These are phyloP conservation scores for Cataglyphis albicans DNA, from an alignment of 2,888 invertebrate genomes.

Conservation along the genomic window DNA sequence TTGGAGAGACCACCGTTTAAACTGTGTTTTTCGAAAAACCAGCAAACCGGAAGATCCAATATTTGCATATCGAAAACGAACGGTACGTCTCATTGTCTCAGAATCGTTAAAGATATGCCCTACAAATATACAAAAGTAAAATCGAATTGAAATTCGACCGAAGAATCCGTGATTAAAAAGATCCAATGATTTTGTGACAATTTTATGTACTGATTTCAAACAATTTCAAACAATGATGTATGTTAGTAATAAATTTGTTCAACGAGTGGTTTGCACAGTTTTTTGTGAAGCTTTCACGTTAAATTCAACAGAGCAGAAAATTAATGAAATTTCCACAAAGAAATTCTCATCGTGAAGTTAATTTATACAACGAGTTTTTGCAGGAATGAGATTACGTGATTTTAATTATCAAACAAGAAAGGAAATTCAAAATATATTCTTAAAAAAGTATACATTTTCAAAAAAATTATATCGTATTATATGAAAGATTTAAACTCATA, in stretches of 20 bases:
- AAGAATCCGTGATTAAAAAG: background rate
- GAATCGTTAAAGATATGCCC: background rate
- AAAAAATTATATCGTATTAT: no score
- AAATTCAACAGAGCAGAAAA: background rate
- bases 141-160: background rate
- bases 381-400: background rate
- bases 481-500: background rate
- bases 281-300: background rate
- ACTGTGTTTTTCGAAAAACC: conserved; percentile 79
- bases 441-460: no score
- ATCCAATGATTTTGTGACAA: background rate
- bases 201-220: background rate
- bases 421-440: no score
- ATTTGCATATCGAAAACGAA: conserved; percentile 72
- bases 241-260: background rate
- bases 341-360: background rate
- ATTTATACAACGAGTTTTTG: background rate
- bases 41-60: conserved; percentile 78
- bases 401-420: background rate
- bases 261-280: no score
- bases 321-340: background rate
- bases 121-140: background rate
- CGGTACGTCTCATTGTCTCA: conserved; percentile 67
- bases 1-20: conserved; percentile 80
- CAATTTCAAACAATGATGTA: background rate